Base-by-base conservation (phyloP, 2,113 vertebrate genomes). In the Cyanoliseus patagonus region DNA sequence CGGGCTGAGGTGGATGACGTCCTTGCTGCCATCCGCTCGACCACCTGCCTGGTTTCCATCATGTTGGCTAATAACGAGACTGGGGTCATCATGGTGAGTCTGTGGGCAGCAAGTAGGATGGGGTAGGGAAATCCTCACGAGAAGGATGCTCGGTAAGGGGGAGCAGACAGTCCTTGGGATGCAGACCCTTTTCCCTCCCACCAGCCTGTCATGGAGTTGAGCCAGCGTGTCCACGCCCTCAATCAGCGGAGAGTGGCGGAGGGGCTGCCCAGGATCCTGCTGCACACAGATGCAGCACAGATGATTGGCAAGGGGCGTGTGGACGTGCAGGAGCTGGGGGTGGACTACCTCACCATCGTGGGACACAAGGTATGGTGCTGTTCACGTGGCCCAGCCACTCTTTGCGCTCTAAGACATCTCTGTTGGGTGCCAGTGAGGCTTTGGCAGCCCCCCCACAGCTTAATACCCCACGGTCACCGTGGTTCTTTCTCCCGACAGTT, bases 21-120 rank as follows among this genome's bases (percentile, higher is more conserved):
- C 41, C 82, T 99, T 3, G 98, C 98, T 0, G 98, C 98, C 0
- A 42, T 99, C 79, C 98, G 98, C 68, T 98, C 99, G 0, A 97
- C 98, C 97, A 99, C 99, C 1, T 99, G 99, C 97, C 98, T 99
- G 7, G 97, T 99, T 93, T 99, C 99, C 30, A 19, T 99, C 89
- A 99, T 99, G 99, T 75, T 99, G 97, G 99, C 99, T 88, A 99
- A 99, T 94, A 99, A 99, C 0, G 99, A 99, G 98, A 99, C 99
- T 0, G 99, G 99, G 2, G 92, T 99, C 62, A 64, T 99, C 91
- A 99, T 99, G 99, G 99, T 99, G 96, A 98, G 97, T 44, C 61
- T 17, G 35, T 9, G 28, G 33, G 13, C 27, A 28, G 16, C 4
- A 20, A 44, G 33, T 3, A 73, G n/a, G 10, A 33, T 0, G 2